Evolutionary conservation across 2,888 invertebrate genomes (phyloP).

Genomic region (Perizoma affinitatum): DNA sequence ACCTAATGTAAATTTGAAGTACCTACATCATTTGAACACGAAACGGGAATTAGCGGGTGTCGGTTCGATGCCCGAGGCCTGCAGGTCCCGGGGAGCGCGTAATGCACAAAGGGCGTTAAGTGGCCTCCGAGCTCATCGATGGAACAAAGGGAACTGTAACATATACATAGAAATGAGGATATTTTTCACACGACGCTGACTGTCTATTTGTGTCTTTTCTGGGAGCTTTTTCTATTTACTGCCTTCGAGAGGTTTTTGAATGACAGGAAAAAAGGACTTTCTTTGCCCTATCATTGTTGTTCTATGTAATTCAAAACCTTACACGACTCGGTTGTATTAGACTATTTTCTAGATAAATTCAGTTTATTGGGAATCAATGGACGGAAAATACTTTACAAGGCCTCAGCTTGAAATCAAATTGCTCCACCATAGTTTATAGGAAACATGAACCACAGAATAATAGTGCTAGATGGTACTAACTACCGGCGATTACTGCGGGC

Average conservation of each 20-base stretch:
- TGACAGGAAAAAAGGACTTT: conserved; percentile 8
- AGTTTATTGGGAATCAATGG: conserved; percentile 1
- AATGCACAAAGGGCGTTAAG: conserved; percentile 75
- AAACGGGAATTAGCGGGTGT: conserved; percentile 36
- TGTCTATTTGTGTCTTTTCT: conserved; percentile 31
- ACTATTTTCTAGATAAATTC: too few relatives aligned
- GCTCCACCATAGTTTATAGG: conserved; percentile 34
- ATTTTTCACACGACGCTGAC: conserved; percentile 35
- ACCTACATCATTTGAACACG: conserved; percentile 37
- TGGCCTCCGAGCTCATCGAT: conserved; percentile 60
- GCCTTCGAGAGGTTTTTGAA: conserved; percentile 8
- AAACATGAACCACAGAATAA: conserved; percentile 29
- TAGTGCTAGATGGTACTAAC: conserved; percentile 44
- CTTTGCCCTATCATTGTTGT: too few relatives aligned
- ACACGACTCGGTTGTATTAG: too few relatives aligned
- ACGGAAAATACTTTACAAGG: conserved; percentile 5
- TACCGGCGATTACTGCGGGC: conserved; percentile 52
- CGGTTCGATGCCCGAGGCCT: conserved; percentile 50
- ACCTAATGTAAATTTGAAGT: conserved; percentile 31
- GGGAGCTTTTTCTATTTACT: conserved; percentile 19
- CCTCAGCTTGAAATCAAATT: conserved; percentile 46
- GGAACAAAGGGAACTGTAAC: conserved; percentile 58
- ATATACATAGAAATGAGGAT: conserved; percentile 36
- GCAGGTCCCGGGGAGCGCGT: conserved; percentile 45
- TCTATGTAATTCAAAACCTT: not conserved